A percentile compares a stretch with the other conserved stretches of the same genome.
phyloP scores from a whole-genome alignment of 2,888 invertebrate species.

The Hesperia comma region DNA sequence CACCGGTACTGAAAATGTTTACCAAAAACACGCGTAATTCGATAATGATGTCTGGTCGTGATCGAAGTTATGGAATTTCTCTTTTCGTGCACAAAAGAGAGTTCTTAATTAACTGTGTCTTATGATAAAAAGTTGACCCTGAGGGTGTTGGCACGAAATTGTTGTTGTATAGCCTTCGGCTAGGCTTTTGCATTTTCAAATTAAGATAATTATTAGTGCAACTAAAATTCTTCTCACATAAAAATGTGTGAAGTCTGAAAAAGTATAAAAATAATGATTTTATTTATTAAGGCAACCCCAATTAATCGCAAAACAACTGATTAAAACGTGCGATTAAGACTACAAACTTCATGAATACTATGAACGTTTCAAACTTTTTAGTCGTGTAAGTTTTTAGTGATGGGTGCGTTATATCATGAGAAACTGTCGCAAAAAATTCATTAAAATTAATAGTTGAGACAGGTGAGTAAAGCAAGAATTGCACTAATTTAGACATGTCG shows the following conservation, averaged over 20 bases:
- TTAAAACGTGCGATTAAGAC: no score
- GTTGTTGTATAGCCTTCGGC: neutral
- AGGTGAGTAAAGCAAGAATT: neutral
- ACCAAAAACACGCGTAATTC: conserved; percentile 4
- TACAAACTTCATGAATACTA: no score
- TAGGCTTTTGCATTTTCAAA: neutral
- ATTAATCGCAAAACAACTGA: no score
- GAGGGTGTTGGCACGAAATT: neutral
- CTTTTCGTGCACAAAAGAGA: neutral
- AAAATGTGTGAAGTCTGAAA: no score
- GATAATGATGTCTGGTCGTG: neutral
- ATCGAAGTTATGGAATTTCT: neutral
- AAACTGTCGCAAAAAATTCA: no score
- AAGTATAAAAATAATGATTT: no score
- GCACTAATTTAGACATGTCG: conserved; percentile 14
- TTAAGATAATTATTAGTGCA: no score
- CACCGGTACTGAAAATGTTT: neutral
- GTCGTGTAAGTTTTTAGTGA: no score
- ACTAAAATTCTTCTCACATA: no score
- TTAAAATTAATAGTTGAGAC: neutral
- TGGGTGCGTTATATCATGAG: no score
- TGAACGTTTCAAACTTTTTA: no score
- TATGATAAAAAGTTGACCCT: neutral
- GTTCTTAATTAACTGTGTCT: neutral
- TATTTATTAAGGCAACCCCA: no score